Evolutionary conservation across 2,888 invertebrate species (phyloP), one percentile per base, ranked within the genome.

Genomic region (Bugulina stolonifera): DNA sequence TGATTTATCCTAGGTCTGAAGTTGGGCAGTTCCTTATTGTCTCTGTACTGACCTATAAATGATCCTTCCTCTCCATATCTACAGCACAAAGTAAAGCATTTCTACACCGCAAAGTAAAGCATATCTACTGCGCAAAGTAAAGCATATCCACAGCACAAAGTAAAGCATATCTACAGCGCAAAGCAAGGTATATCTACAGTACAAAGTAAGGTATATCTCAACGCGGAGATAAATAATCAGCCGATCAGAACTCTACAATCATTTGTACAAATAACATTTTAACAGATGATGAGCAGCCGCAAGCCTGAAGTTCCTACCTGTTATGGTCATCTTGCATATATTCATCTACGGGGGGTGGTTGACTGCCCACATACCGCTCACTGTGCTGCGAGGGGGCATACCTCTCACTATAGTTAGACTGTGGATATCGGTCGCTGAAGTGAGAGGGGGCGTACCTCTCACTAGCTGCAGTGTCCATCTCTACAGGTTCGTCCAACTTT

Each of bases 21-120:
- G 64, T 64, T 64, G 29, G 64, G 64, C 64, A 64, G 64, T 32
- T 64, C 64, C 32, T 64, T 64, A 32, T 64, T 64, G 32, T 64
- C 64, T 25, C 64, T 25, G 27, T 64, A 64, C 27, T 64, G 64
- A n/a, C 64, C 64, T 29, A 64, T 64, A 27, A 64, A 64, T 18
- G 64, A 64, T 32, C 64, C 64, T 27, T 64, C 64, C 64, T 64
- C 64, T 32, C 64, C 64, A n/a, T 64, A 64, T 27, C 64, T 64
- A 32, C 43, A 43, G 10, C 10, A 43, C 43, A n/a, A n/a, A n/a
- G n/a, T n/a, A n/a, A n/a, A n/a, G n/a, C n/a, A n/a, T n/a, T n/a
- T n/a, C n/a, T n/a, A n/a, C n/a, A n/a, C n/a, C n/a, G n/a, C n/a
- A n/a, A n/a, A n/a, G n/a, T n/a, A n/a, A n/a, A n/a, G n/a, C n/a